phyloP scores from a whole-genome alignment of 2,113 vertebrate genomes.

The Saccopteryx leptura region DNA sequence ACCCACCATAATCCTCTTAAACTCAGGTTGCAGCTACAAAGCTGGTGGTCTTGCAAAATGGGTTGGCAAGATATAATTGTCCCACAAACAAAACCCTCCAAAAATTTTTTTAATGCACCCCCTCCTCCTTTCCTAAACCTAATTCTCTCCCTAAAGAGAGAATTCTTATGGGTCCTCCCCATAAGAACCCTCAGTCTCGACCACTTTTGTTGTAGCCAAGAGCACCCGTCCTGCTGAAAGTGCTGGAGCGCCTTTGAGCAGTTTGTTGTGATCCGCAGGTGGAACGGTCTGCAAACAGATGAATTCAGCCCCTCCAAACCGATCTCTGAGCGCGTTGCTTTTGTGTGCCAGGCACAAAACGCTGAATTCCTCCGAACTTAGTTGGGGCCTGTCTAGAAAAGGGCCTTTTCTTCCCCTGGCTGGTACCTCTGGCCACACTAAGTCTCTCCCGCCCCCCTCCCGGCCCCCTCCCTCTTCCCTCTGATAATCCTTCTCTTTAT shows the following conservation, averaged over 20 bases:
- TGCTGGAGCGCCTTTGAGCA: conserved; percentile 84
- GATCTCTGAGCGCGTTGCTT: conserved; percentile 89
- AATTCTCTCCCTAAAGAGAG: conserved; percentile 69
- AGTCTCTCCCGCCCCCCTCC: conserved; percentile 91
- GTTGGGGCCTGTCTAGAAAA: conserved; percentile 89
- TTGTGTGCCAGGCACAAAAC: conserved; percentile 92
- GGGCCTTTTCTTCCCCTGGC: conserved; percentile 92
- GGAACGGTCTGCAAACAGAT: conserved; percentile 94
- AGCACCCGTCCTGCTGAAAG: conserved; percentile 79
- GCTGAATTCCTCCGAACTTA: conserved; percentile 96
- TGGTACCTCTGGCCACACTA: conserved; percentile 93
- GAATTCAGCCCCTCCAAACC: conserved; percentile 90
- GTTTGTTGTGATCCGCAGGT: conserved; percentile 94
- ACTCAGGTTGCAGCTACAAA: conserved; percentile 77
- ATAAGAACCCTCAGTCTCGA: conserved; percentile 69
- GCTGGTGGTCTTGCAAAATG: conserved; percentile 79
- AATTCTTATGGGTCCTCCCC: background rate
- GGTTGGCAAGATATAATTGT: conserved; percentile 83
- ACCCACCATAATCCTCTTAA: conserved; percentile 82
- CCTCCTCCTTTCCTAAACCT: conserved; percentile 59
- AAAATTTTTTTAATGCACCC: conserved; percentile 66
- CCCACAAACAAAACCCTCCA: conserved; percentile 76
- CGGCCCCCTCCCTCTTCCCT: conserved; percentile 89
- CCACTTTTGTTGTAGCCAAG: conserved; percentile 78
- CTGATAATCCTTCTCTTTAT: conserved; percentile 96